Evolutionary conservation across 2,888 invertebrate genomes (phyloP).

Genomic region (Chymomyza fuscimana): DNA sequence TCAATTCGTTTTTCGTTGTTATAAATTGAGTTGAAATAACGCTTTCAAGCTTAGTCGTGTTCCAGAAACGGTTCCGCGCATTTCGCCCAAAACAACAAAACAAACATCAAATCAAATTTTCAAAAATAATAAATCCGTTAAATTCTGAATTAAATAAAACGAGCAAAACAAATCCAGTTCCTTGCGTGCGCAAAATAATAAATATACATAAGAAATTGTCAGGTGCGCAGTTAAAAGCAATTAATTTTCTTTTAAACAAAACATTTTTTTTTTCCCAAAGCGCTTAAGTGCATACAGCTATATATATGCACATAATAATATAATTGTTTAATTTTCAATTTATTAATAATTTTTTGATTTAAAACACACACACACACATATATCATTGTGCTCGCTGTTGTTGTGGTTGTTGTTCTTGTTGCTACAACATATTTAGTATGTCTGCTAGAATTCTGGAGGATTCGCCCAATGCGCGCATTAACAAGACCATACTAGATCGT

Average conservation of each 20-base stretch:
- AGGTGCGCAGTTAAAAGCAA: constrained; percentile 12
- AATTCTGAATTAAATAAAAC: not conserved
- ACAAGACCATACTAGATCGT: constrained; percentile 86
- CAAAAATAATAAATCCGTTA: constrained; percentile 3
- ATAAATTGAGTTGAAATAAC: constrained; percentile 77
- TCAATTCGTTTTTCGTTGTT: constrained; percentile 67
- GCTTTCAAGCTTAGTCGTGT: constrained; percentile 77
- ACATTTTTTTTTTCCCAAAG: constrained; percentile 1
- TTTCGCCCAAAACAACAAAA: constrained; percentile 38
- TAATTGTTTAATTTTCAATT: constrained; percentile 21
- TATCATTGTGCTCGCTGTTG: not conserved
- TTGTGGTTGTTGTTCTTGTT: constrained; percentile 11
- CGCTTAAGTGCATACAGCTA: not conserved
- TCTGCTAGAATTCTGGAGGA: constrained; percentile 82
- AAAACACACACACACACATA: constrained; percentile 1
- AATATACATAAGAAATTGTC: not conserved
- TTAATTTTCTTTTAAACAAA: constrained; percentile 11
- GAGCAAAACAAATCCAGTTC: not conserved
- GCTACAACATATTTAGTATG: constrained; percentile 57
- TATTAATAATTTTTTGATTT: constrained; percentile 23
- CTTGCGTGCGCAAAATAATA: not conserved
- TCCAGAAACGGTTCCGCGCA: constrained; percentile 77
- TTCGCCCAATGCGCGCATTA: constrained; percentile 91
- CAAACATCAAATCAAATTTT: constrained; percentile 21
- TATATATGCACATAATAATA: not conserved